Base-by-base conservation (phyloP, 2,888 invertebrate species). In the Oscheius onirici region DNA sequence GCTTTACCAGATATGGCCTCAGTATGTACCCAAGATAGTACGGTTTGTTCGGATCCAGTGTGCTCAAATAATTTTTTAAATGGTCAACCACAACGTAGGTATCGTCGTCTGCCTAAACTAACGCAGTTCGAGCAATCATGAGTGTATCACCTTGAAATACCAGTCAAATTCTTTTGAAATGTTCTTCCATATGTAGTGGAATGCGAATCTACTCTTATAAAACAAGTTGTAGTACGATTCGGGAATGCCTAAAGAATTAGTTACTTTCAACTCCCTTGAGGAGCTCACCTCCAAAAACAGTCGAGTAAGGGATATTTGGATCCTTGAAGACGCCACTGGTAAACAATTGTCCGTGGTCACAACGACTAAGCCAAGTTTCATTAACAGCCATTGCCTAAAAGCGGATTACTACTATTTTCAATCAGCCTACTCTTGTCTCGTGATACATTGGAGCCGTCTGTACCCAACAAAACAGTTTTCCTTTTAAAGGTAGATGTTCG, bases 131-230 rank as follows among this genome's bases (percentile, higher is more conserved):
- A 5, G 17, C 11, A 28, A 22, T 69, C 0, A 34, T 6, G 8
- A 34, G 5, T 8, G 34, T 44, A 55, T 28, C 11, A 79, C 78
- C 71, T 79, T 80, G n/a, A 80, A 24, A 44, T 80, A 80, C 79
- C 79, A 80, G 22, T 78, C 78, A 46, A 80, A 80, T 8, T 80
- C 73, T 11, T 61, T 34, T 0, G 72, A 76, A 46, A 80, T 73
- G 15, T 74, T 26, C 24, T 57, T 41, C 46, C 61, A 78, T n/a
- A 74, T 72, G 69, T 78, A 79, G 41, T 72, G 69, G 55, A 80
- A 71, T 34, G 76, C 79, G 46, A 61, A 76, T 11, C 74, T 74
- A 26, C 74, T 74, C 55, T 80, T 80, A 69, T 60, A 76, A 68
- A 80, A 80, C 10, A 80, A 69, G 43, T 71, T 60, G 15, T 60